phyloP scores from a whole-genome alignment of 2,113 vertebrate species.

The Morone chrysops region DNA sequence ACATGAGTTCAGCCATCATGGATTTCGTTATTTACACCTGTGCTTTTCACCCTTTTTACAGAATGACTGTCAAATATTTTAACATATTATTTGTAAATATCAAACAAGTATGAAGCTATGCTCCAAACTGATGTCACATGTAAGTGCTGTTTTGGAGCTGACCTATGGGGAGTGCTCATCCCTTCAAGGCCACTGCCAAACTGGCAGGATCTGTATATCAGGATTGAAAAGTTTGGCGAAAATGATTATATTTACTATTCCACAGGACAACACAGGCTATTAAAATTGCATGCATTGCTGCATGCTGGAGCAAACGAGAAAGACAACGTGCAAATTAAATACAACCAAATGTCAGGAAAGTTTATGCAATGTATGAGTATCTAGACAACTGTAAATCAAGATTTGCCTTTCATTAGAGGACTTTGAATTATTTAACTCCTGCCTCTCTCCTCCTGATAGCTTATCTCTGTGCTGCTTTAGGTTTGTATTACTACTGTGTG shows the following conservation, averaged over 20 bases:
- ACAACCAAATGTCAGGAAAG: conserved; percentile 19
- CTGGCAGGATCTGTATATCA: neutral
- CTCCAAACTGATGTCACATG: neutral
- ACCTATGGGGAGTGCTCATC: neutral
- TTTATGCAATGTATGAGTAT: conserved; percentile 45
- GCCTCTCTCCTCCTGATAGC: conserved; percentile 32
- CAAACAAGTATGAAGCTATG: neutral
- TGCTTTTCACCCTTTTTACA: neutral
- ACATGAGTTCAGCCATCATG: neutral
- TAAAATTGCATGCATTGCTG: neutral
- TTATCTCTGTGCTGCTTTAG: conserved; percentile 43
- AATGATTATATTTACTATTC: neutral
- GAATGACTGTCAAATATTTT: neutral
- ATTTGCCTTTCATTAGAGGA: conserved; percentile 59
- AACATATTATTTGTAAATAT: neutral
- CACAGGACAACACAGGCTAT: neutral
- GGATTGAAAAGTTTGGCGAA: neutral
- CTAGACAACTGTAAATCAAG: conserved; percentile 51
- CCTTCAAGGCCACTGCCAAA: neutral
- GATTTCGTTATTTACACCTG: neutral
- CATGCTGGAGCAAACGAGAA: neutral
- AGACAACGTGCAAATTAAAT: conserved; percentile 22
- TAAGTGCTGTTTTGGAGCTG: neutral
- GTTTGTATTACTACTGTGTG: conserved; percentile 37
- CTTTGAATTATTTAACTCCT: conserved; percentile 64